Evolutionary conservation across 2,888 invertebrate species (phyloP).

Genomic region (Seladonia tumulorum): DNA sequence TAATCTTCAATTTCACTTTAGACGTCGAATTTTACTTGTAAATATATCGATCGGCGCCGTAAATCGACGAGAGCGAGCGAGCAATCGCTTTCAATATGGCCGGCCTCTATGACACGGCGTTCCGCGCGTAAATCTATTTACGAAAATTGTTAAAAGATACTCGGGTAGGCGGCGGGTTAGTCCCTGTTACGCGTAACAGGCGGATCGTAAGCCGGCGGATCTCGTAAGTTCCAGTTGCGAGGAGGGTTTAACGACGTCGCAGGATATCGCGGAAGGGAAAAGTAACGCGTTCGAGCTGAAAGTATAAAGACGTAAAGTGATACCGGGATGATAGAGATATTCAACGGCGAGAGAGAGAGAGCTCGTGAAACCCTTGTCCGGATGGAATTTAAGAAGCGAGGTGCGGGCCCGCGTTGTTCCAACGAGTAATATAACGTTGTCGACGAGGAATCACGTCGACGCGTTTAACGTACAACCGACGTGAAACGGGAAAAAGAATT

Average conservation of each 20-base stretch:
- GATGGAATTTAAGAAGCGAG: constrained; percentile 50
- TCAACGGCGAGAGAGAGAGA: constrained; percentile 45
- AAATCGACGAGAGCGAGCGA: constrained; percentile 1
- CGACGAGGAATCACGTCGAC: constrained; percentile 14
- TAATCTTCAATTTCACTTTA: too few species aligned
- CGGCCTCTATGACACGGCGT: constrained; percentile 25
- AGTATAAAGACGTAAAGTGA: constrained; percentile 57
- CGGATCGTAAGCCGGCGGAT: constrained; percentile 48
- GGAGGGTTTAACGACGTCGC: constrained; percentile 58
- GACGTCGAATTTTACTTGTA: too few species aligned
- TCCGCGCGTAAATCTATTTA: constrained; percentile 54
- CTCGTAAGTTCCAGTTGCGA: constrained; percentile 61
- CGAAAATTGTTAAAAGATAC: constrained; percentile 58
- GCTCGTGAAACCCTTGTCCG: constrained; percentile 48
- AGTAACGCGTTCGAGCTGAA: constrained; percentile 45
- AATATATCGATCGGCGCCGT: too few species aligned
- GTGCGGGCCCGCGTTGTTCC: neutral
- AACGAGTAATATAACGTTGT: constrained; percentile 19
- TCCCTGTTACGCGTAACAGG: constrained; percentile 38
- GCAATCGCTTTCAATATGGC: constrained; percentile 46
- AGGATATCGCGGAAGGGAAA: constrained; percentile 36
- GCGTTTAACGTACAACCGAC: neutral
- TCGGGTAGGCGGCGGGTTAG: constrained; percentile 20
- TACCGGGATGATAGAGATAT: constrained; percentile 55
- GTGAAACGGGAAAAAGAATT: neutral